A percentile compares a stretch with the other conserved stretches of the same genome.
Conservation (phyloP, 2,797 vertebrate genomes). For the Onychomys leucogaster region DNA sequence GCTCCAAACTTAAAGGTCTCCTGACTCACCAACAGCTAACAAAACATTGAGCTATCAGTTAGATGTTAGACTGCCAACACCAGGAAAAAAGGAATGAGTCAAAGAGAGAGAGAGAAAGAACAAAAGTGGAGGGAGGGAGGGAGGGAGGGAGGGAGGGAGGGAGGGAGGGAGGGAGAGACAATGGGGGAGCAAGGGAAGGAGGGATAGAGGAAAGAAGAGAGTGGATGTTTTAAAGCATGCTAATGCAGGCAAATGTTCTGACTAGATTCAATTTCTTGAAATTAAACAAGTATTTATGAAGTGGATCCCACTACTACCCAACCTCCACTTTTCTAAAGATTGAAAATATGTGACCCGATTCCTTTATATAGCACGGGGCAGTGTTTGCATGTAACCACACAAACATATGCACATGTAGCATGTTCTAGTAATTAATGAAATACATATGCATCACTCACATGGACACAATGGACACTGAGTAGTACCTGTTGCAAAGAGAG, state of each 20-base stretch:
- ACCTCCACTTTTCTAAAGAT: not conserved
- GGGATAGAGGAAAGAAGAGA: not conserved
- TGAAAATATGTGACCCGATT: not conserved
- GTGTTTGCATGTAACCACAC: not conserved
- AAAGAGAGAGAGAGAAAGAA: not conserved
- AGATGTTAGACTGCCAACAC: conserved; percentile 34
- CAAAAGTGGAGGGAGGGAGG: accelerated
- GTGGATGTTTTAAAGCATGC: not conserved
- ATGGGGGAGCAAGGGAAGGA: accelerated
- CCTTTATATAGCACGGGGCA: not conserved
- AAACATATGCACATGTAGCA: not conserved
- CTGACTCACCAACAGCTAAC: conserved; percentile 71
- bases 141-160: accelerated
- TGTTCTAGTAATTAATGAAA: not conserved
- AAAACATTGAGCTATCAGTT: conserved; percentile 72
- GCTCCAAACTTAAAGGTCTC: conserved; percentile 61
- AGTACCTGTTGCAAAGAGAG: not conserved
- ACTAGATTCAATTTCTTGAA: conserved; percentile 31
- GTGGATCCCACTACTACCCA: not conserved
- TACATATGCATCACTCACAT: not conserved
- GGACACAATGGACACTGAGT: not conserved
- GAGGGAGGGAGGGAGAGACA: accelerated
- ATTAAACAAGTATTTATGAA: not conserved
- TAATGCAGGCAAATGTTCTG: not conserved
- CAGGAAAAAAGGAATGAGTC: not conserved